Percentiles rank a stretch among this genome's conserved stretches.
These are phyloP conservation scores for Thereuonema tuberculata DNA, from an alignment of 1,140 invertebrate species.

Conservation along the genomic window DNA sequence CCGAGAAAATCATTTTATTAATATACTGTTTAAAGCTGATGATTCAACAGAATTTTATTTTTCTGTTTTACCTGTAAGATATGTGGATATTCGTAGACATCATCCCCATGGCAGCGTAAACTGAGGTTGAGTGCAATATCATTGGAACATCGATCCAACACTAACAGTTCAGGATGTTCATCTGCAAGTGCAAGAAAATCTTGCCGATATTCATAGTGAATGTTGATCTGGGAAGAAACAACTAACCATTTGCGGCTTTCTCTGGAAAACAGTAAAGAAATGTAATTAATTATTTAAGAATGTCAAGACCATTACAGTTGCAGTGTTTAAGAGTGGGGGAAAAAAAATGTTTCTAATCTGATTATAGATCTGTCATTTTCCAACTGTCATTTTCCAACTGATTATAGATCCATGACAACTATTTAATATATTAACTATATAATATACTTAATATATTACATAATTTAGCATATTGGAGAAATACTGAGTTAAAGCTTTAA, in stretches of 20 bases:
- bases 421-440: too few relatives aligned
- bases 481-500: too few relatives aligned
- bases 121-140: conserved; percentile 42
- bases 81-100: conserved; percentile 59
- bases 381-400: background rate
- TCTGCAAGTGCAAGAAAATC: conserved; percentile 46
- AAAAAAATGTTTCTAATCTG: too few relatives aligned
- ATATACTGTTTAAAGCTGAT: too few relatives aligned
- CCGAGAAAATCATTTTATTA: too few relatives aligned
- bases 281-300: background rate
- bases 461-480: too few relatives aligned
- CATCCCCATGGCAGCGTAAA: conserved; percentile 48
- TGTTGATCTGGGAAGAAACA: conserved; percentile 67
- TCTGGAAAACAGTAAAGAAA: conserved; percentile 19
- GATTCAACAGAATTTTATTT: too few relatives aligned
- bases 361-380: background rate
- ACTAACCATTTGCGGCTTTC: conserved; percentile 39
- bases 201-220: conserved; percentile 56
- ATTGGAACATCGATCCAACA: conserved; percentile 47
- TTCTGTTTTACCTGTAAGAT: conserved; percentile 51
- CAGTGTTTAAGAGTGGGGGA: too few relatives aligned
- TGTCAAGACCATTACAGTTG: too few relatives aligned
- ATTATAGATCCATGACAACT: background rate
- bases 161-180: conserved; percentile 45
- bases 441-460: too few relatives aligned